Percentiles rank a stretch among this genome's conserved stretches.
Evolutionary conservation across 2,797 vertebrate genomes (phyloP).

Genomic region (Lates japonicus): DNA sequence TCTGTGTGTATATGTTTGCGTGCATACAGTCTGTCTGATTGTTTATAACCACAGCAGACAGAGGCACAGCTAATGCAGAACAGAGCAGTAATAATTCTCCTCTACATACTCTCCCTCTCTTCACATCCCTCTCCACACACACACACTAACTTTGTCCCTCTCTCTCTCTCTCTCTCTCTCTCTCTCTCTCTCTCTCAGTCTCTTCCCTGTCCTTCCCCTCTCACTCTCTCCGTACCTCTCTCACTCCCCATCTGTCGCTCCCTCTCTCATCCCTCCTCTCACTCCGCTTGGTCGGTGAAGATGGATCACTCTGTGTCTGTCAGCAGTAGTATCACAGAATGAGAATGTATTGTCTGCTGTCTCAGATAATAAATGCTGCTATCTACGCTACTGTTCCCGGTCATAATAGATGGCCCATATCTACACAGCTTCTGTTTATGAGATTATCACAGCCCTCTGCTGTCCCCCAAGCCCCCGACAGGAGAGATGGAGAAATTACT

Average conservation of each 20-base stretch:
- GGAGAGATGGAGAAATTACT: conserved; percentile 85
- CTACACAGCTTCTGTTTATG: conserved; percentile 85
- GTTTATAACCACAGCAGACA: conserved; percentile 52
- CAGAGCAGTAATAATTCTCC: conserved; percentile 61
- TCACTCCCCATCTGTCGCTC: conserved; percentile 72
- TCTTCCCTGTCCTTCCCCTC: conserved; percentile 47
- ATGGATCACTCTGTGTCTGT: conserved; percentile 85
- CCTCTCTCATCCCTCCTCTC: conserved; percentile 64
- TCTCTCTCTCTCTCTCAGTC: conserved; percentile 33
- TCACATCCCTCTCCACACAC: conserved; percentile 4
- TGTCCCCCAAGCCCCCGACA: conserved; percentile 72
- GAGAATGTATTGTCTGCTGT: conserved; percentile 86
- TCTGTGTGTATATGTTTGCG: conserved; percentile 20
- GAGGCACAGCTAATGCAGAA: conserved; percentile 59
- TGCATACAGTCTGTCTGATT: conserved; percentile 36
- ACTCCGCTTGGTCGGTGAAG: conserved; percentile 71
- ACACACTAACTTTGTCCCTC: conserved; percentile 40
- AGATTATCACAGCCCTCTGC: conserved; percentile 83
- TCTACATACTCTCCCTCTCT: conserved; percentile 36
- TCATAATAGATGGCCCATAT: conserved; percentile 85
- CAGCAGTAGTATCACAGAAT: conserved; percentile 85
- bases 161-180: too few species aligned
- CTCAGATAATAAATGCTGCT: conserved; percentile 85
- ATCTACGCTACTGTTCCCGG: conserved; percentile 81
- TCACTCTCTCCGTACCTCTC: conserved; percentile 53